Evolutionary conservation across 2,113 vertebrate genomes (phyloP), one percentile per base, ranked within the genome.

Genomic region (Sturnira hondurensis): DNA sequence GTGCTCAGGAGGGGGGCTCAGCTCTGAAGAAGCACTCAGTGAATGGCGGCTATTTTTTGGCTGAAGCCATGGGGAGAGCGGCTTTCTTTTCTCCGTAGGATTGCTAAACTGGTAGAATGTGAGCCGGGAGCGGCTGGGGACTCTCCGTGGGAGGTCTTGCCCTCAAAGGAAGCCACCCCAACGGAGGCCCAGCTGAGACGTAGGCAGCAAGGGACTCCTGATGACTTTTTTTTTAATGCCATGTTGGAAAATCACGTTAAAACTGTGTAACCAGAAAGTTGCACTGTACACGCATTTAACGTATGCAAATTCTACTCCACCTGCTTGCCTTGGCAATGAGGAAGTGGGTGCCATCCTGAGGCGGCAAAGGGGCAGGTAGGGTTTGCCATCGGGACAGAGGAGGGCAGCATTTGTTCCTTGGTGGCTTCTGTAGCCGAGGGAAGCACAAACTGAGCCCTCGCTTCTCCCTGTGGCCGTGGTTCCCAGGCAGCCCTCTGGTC

Each of bases 41-140:
- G 93, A 94, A 86, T 65, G 90, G 92, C 80, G 82, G 96, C 89
- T 96, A 43, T 52, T 92, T 80, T 85, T 88, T 93, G 77, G 54
- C 83, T 10, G 90, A 73, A 76, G 36, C 61, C 36, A 4, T 47
- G 85, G 89, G 71, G 93, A 88, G 96, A 83, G 71, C 52, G 52
- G 77, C 86, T 90, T 95, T 95, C 86, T 91, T 81, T 77, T 77
- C 86, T 70, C 41, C 0, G 5, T 47, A 77, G 89, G 38, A 22
- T 70, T 31, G 65, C 86, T 67, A 77, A 43, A 36, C 82, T 36
- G 77, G n/a, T 50, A 76, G 85, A 70, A 70, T 45, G 91, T 45
- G 91, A 96, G 87, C 56, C 2, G 16, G 41, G 22, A 41, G 93
- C 68, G 89, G 93, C 78, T 13, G 81, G 90, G 61, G 43, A 61